Evolutionary conservation across 1,140 invertebrate genomes (phyloP).

Genomic region (Onthophagus taurus): DNA sequence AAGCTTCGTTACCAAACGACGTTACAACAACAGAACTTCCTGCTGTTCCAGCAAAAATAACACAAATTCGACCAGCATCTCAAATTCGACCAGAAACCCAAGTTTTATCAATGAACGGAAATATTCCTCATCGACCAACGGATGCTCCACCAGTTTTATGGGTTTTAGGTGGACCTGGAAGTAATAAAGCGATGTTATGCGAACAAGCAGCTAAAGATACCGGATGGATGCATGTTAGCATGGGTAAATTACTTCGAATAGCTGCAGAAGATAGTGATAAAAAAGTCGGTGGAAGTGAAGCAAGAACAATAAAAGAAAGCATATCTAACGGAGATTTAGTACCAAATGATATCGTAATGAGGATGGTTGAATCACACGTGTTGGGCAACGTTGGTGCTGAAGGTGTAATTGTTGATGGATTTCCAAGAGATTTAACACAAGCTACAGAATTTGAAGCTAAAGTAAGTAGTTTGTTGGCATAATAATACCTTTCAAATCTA

Average conservation of each 20-base stretch:
- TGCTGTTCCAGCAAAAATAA: slow-evolving; percentile 14
- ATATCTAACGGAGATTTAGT: slow-evolving; percentile 77
- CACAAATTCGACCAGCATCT: slow-evolving; percentile 13
- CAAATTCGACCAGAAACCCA: slow-evolving; percentile 26
- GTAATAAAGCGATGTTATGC: slow-evolving; percentile 62
- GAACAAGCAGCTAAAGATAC: slow-evolving; percentile 52
- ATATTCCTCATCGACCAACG: slow-evolving; percentile 31
- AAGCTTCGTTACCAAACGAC: slow-evolving; percentile 44
- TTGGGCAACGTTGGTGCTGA: slow-evolving; percentile 42
- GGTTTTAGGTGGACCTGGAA: slow-evolving; percentile 74
- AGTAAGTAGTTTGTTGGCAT: slow-evolving; percentile 51
- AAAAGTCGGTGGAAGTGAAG: slow-evolving; percentile 43
- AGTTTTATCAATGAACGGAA: slow-evolving; percentile 33
- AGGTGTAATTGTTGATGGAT: slow-evolving; percentile 83
- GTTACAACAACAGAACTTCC: slow-evolving; percentile 34
- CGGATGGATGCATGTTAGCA: slow-evolving; percentile 66
- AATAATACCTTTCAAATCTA: no score
- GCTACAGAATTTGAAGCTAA: slow-evolving; percentile 74
- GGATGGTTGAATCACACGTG: slow-evolving; percentile 55
- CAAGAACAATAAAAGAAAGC: slow-evolving; percentile 49
- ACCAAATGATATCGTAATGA: slow-evolving; percentile 55
- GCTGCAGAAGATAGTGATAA: slow-evolving; percentile 49
- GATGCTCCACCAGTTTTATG: slow-evolving; percentile 57
- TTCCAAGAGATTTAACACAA: slow-evolving; percentile 78
- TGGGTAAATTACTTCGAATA: slow-evolving; percentile 58